phyloP scores from a whole-genome alignment of 2,113 vertebrate genomes.

The Cyphomyrus discorhynchus region DNA sequence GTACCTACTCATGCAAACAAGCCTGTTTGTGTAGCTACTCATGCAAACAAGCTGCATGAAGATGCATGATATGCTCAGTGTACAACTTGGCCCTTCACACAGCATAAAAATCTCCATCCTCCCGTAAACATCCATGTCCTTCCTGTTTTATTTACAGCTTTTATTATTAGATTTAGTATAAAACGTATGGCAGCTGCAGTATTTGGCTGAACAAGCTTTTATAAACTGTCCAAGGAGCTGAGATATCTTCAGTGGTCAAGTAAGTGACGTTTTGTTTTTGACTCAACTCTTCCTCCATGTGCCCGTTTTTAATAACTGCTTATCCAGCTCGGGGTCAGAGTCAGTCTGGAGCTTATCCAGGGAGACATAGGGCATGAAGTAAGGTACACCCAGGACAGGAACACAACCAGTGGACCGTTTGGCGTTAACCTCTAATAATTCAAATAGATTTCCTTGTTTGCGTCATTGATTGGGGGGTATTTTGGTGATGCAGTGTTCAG shows the following conservation, averaged over 20 bases:
- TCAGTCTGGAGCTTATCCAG: background rate
- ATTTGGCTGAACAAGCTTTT: background rate
- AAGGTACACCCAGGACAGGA: background rate
- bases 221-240: background rate
- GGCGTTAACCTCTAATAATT: background rate
- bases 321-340: background rate
- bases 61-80: background rate
- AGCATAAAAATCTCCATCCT: background rate
- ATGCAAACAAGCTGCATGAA: background rate
- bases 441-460: background rate
- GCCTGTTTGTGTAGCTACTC: background rate
- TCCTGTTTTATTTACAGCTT: background rate
- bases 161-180: constrained; percentile 1
- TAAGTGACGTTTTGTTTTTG: background rate
- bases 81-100: background rate
- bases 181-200: background rate
- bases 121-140: background rate
- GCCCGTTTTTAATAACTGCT: background rate
- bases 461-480: background rate
- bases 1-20: background rate
- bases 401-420: background rate
- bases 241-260: background rate
- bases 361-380: background rate
- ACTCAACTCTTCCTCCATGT: background rate
- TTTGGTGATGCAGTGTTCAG: background rate